Base-by-base conservation (phyloP, 2,797 vertebrate genomes). In the Taeniopygia guttata region DNA sequence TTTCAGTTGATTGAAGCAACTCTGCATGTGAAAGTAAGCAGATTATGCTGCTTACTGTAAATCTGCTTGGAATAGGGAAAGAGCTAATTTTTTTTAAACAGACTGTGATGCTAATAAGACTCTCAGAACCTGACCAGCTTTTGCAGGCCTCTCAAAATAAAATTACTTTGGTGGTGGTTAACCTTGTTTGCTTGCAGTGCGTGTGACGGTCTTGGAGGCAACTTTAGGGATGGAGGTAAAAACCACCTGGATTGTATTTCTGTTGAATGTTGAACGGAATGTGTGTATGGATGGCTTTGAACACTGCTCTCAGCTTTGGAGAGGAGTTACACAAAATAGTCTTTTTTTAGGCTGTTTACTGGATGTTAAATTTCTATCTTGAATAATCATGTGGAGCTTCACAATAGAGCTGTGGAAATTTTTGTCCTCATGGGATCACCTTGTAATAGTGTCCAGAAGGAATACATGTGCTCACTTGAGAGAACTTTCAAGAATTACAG, bases 201-300 rank as follows among this genome's bases (percentile, higher is more conserved):
- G 0, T 36, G 1, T 63, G 25, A 7, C 0, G 2, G 40, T 32
- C 30, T 10, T 14, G 5, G 40, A 74, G 36, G n/a, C 25, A 16
- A 5, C 55, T 42, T 20, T 8, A 73, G 58, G 66, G 66, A 17
- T 62, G 5, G 16, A 55, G 63, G 11, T 54, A 14, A 42, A 30
- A 78, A 76, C 7, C 38, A 12, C 7, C 15, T 32, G 10, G 15
- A 7, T 6, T 40, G 9, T 23, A 1, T 60, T 87, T 54, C 15
- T 77, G 7, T 22, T 45, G 20, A 9, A 2, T 1, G 2, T 34
- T 23, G 13, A 7, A 26, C 46, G 45, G 15, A 4, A 6, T 2
- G 1, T 5, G 19, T 10, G 2, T 18, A 3, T 30, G 52, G 40
- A 2, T 21, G 22, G 48, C 38, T 16, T 7, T 2, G 23, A 55